phyloP scores from a whole-genome alignment of 2,113 vertebrate species.

The Madoqua kirkii region DNA sequence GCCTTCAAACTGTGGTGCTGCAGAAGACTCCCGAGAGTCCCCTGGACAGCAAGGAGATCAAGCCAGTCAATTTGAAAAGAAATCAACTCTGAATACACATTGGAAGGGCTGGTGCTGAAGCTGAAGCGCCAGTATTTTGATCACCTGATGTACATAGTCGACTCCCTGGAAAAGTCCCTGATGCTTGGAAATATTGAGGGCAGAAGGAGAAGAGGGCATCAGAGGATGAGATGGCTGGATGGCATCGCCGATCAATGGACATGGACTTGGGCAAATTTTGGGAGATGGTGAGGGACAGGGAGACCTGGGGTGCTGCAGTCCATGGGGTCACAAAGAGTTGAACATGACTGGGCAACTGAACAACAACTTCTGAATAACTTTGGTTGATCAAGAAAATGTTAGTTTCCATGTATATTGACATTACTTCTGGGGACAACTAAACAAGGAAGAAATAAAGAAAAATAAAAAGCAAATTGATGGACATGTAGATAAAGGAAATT shows the following conservation, averaged over 20 bases:
- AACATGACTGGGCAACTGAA: neutral
- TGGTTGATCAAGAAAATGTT: neutral
- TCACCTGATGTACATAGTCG: neutral
- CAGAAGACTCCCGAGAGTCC: neutral
- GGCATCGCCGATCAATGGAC: neutral
- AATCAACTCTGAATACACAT: neutral
- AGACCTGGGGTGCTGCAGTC: fast-evolving
- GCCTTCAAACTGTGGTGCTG: neutral
- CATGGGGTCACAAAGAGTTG: neutral
- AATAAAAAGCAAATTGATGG: neutral
- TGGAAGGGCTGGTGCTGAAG: neutral
- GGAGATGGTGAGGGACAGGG: neutral
- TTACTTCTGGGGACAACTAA: neutral
- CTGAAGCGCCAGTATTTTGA: neutral
- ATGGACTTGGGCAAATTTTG: neutral
- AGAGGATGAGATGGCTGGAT: neutral
- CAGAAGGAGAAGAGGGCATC: neutral
- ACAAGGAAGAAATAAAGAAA: neutral
- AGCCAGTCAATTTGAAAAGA: neutral
- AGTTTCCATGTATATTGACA: neutral
- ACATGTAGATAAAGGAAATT: neutral
- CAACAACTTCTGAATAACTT: neutral
- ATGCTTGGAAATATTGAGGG: neutral
- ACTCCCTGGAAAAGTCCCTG: neutral
- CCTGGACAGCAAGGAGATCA: neutral